phyloP scores from a whole-genome alignment of 2,113 vertebrate genomes.

The Blennius ocellaris region DNA sequence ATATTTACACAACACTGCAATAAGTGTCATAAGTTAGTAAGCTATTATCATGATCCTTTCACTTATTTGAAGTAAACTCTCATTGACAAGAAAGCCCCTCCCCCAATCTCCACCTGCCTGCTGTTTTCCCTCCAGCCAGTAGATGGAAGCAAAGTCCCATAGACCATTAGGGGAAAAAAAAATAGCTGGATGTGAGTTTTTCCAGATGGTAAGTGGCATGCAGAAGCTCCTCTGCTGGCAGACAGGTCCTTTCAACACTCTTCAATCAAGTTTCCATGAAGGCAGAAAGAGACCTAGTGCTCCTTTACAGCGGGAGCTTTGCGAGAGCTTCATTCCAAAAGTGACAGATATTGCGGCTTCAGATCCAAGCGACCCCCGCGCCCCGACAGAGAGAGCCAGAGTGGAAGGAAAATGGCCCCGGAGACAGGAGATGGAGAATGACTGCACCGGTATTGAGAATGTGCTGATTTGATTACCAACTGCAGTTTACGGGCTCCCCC shows the following conservation, averaged over 20 bases:
- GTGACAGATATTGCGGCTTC: slow-evolving; percentile 57
- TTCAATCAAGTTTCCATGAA: slow-evolving; percentile 74
- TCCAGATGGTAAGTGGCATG: slow-evolving; percentile 57
- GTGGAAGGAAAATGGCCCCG: slow-evolving; percentile 21
- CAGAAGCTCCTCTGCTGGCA: slow-evolving; percentile 48
- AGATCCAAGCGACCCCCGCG: slow-evolving; percentile 43
- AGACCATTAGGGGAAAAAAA: not conserved
- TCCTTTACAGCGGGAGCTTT: slow-evolving; percentile 43
- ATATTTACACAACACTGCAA: slow-evolving; percentile 41
- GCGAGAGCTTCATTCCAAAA: slow-evolving; percentile 49
- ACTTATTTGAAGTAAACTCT: slow-evolving; percentile 31
- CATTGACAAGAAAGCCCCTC: slow-evolving; percentile 16
- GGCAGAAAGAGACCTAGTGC: slow-evolving; percentile 54
- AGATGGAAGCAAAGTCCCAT: slow-evolving; percentile 80
- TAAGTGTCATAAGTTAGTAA: slow-evolving; percentile 34
- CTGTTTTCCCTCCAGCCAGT: slow-evolving; percentile 51
- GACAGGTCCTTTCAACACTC: slow-evolving; percentile 74
- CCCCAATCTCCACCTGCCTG: not conserved
- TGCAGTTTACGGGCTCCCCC: slow-evolving; percentile 42
- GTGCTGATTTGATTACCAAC: slow-evolving; percentile 48
- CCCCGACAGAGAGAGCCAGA: slow-evolving; percentile 12
- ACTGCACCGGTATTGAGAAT: slow-evolving; percentile 15
- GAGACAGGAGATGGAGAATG: slow-evolving; percentile 30
- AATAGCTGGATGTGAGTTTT: slow-evolving; percentile 36
- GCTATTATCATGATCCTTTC: slow-evolving; percentile 36